These are phyloP conservation scores for Sturnira hondurensis DNA, from an alignment of 2,113 vertebrate genomes.

Conservation along the genomic window DNA sequence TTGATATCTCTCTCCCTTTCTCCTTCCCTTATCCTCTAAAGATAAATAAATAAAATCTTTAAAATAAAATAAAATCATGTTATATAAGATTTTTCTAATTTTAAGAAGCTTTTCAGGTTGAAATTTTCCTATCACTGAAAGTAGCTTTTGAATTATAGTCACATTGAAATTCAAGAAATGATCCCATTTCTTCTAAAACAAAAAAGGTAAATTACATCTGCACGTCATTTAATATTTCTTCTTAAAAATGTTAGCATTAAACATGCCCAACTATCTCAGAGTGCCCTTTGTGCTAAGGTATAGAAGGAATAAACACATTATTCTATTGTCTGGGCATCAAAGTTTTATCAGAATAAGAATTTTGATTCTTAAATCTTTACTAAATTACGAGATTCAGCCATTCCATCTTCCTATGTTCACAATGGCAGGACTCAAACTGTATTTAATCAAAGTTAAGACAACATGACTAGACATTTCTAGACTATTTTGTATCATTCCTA, in stretches of 20 bases:
- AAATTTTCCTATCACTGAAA: background rate
- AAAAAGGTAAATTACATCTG: background rate
- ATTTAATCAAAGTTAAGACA: conserved; percentile 25
- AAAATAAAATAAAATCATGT: conserved; percentile 34
- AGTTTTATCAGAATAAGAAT: conserved; percentile 11
- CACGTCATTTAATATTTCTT: background rate
- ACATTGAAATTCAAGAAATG: conserved; percentile 15
- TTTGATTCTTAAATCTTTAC: conserved; percentile 29
- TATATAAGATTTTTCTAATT: background rate
- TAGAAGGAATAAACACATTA: background rate
- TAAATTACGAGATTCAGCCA: background rate
- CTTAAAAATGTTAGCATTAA: conserved; percentile 10
- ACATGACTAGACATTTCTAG: background rate
- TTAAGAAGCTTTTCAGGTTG: conserved; percentile 9
- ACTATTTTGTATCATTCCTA: conserved; percentile 10
- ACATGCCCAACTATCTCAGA: conserved; percentile 9
- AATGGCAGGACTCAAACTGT: background rate
- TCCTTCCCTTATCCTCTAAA: too few species aligned
- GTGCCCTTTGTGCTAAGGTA: background rate
- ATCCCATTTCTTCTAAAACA: conserved; percentile 23
- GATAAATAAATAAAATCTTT: too few species aligned
- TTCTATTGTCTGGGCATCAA: background rate
- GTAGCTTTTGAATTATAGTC: background rate
- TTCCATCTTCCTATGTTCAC: conserved; percentile 14
- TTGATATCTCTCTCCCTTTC: too few species aligned